phyloP scores from a whole-genome alignment of 2,888 invertebrate species.

The Pyrochroa serraticornis region DNA sequence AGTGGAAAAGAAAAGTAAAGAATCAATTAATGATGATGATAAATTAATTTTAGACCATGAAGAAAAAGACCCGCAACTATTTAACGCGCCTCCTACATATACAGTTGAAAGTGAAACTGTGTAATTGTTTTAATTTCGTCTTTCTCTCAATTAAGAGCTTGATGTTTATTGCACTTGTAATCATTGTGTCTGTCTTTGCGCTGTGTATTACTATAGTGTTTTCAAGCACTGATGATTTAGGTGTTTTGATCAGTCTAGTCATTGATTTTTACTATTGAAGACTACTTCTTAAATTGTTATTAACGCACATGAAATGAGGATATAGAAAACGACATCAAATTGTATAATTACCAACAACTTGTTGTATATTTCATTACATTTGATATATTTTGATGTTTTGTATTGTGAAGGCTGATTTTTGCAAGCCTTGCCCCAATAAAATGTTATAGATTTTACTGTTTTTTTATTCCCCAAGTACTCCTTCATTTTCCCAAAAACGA shows the following conservation, averaged over 20 bases:
- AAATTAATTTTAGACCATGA: conserved; percentile 34
- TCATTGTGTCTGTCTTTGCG: conserved; percentile 2
- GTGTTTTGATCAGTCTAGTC: conserved; percentile 18
- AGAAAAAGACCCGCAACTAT: conserved; percentile 17
- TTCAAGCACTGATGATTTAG: conserved; percentile 9
- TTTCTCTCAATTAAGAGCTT: not conserved
- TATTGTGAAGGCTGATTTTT: too few relatives aligned
- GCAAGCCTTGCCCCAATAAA: too few relatives aligned
- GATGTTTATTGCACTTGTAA: conserved; percentile 3
- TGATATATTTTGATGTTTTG: too few relatives aligned
- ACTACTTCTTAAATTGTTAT: conserved; percentile 20
- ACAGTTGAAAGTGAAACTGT: conserved; percentile 42
- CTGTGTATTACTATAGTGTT: not conserved
- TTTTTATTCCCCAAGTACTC: too few relatives aligned
- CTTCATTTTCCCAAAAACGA: too few relatives aligned
- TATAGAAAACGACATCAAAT: too few relatives aligned
- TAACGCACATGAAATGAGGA: conserved; percentile 9
- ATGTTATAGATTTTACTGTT: too few relatives aligned
- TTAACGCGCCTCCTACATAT: conserved; percentile 43
- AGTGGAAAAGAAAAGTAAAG: conserved; percentile 42
- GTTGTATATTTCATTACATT: too few relatives aligned
- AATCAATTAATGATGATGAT: conserved; percentile 34
- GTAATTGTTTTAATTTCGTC: conserved; percentile 21
- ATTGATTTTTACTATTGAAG: conserved; percentile 16
- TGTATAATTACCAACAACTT: too few relatives aligned